Percentiles rank a stretch among this genome's conserved stretches.
Evolutionary conservation across 2,888 invertebrate genomes (phyloP).

Genomic region (Andrena camellia): DNA sequence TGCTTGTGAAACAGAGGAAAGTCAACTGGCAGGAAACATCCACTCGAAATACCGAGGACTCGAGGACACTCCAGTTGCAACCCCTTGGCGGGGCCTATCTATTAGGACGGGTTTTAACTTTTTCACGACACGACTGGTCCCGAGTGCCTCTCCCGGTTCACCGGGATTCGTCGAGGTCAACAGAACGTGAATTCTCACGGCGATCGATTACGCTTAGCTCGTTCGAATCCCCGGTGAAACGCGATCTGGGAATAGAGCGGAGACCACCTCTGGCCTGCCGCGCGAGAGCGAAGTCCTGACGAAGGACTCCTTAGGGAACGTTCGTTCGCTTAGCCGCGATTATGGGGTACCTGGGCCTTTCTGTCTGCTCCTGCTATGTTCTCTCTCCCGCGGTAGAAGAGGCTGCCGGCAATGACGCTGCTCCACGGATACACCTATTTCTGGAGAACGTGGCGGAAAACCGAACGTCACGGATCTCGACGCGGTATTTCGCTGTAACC

Average conservation of each 20-base stretch:
- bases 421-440: slow-evolving; percentile 5
- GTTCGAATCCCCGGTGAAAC: slow-evolving; percentile 75
- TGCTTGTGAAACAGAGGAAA: background rate
- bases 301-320: slow-evolving; percentile 80
- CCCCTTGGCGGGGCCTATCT: slow-evolving; percentile 10
- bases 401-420: slow-evolving; percentile 1
- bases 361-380: background rate
- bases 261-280: slow-evolving; percentile 69
- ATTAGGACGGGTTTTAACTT: slow-evolving; percentile 54
- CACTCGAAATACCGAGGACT: slow-evolving; percentile 3
- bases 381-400: background rate
- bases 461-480: background rate
- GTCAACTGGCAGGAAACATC: background rate
- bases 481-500: background rate
- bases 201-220: slow-evolving; percentile 77
- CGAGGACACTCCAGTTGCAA: background rate
- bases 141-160: slow-evolving; percentile 35
- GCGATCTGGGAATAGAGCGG: slow-evolving; percentile 76
- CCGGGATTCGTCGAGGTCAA: slow-evolving; percentile 46
- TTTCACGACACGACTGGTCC: slow-evolving; percentile 36
- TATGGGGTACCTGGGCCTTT: slow-evolving; percentile 60
- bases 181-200: slow-evolving; percentile 69
- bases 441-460: background rate
- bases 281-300: slow-evolving; percentile 78
- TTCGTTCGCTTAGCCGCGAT: slow-evolving; percentile 78